Evolutionary conservation across 2,888 invertebrate genomes (phyloP), one percentile per base, ranked within the genome.

Genomic region (Macroteleia sp.): DNA sequence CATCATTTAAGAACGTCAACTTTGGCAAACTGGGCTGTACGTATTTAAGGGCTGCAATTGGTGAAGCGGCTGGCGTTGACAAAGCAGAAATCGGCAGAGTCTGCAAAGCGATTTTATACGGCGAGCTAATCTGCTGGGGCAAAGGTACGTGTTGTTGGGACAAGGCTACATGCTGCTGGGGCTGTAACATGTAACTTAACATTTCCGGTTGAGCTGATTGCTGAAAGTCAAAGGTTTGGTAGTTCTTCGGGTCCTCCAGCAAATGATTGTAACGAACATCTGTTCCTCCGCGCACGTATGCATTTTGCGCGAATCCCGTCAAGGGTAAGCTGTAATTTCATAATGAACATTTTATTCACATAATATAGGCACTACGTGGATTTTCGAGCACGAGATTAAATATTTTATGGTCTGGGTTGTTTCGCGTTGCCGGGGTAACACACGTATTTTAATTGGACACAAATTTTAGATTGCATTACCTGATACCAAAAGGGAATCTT

Each of bases 21-120:
- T 81, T 83, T 10, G 85, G 82, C 14, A 83, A 3, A 12, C 73
- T 79, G 36, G 80, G 17, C 0, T 80, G 50, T 4, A 82, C 14
- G 59, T 83, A 83, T 75, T 83, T 85, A 48, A 85, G 57, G 8
- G 81, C 66, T 62, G 82, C 80, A 66, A 82, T 17, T 3, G 85
- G 81, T 16, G 79, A 76, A 12, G 84, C 66, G 39, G 81, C 70
- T 22, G 64, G 6, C n/a, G 80, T 32, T 46, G 85, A 79, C 52
- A 84, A 42, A 10, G 82, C 50, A 3, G 85, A 50, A 57, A 85
- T 82, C 64, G 86, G 79, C 42, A 82, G 48, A 44, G 79, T 81
- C n/a, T 84, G 83, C 42, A 84, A 52, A 20, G 61, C 52, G 36
- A 86, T 44, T 76, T 78, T 81, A 46, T 80, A 19, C 5, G 82